phyloP scores from a whole-genome alignment of 2,113 vertebrate genomes.

The Menura novaehollandiae region DNA sequence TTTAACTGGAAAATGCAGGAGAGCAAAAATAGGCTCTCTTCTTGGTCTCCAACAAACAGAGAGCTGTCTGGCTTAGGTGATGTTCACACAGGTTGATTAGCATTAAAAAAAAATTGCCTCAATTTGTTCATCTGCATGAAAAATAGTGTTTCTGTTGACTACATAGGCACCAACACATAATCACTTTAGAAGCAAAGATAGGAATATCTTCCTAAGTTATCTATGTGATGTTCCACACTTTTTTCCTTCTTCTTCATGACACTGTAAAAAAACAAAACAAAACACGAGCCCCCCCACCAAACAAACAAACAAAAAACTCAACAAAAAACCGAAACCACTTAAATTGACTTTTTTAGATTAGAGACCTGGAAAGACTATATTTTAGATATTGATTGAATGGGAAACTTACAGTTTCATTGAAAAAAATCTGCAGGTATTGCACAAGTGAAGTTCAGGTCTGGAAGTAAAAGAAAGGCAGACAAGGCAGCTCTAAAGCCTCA shows the following conservation, averaged over 20 bases:
- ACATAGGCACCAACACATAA: not conserved
- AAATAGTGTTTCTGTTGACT: not conserved
- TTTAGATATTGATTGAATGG: not conserved
- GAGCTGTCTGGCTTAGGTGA: not conserved
- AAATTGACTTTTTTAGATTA: not conserved
- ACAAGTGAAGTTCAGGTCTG: not conserved
- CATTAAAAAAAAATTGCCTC: not conserved
- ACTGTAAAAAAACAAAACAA: not conserved
- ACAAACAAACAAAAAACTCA: not conserved
- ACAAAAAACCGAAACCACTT: not conserved
- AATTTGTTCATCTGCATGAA: not conserved
- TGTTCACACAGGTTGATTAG: not conserved
- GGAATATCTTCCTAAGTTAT: not conserved
- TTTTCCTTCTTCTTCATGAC: not conserved
- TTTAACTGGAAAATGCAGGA: not conserved
- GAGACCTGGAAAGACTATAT: not conserved
- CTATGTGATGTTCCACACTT: not conserved
- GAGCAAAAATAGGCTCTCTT: not conserved
- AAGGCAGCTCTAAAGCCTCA: not conserved
- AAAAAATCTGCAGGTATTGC: not conserved
- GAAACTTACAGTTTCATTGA: not conserved
- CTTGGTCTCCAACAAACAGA: not conserved
- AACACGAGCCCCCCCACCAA: not conserved
- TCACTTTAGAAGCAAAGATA: not conserved
- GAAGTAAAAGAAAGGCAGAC: not conserved